These are phyloP conservation scores for Ephydatia muelleri DNA, from an alignment of 37 sponge, comb jelly and placozoan species.

Conservation along the genomic window DNA sequence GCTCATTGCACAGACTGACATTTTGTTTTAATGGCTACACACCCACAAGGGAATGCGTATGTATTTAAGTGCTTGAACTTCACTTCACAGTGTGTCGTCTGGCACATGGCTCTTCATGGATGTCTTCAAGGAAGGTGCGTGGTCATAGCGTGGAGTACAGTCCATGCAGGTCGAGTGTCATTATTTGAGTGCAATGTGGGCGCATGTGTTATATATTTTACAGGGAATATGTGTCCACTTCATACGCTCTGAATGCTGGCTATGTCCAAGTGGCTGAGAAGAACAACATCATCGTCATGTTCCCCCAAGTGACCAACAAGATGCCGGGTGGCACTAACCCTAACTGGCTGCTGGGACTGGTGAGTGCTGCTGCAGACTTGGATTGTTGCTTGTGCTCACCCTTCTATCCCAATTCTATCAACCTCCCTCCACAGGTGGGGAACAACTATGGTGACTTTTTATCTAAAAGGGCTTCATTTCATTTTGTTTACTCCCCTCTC, in stretches of 20 bases:
- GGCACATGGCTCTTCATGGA: constrained; percentile 81
- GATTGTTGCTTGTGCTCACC: background rate
- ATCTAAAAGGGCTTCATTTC: background rate
- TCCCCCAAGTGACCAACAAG: constrained; percentile 62
- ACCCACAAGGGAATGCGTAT: background rate
- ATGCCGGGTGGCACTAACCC: constrained; percentile 45
- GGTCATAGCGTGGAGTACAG: background rate
- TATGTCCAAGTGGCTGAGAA: constrained; percentile 70
- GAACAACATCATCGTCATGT: constrained; percentile 77
- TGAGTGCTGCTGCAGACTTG: constrained; percentile 10
- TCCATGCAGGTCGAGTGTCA: background rate
- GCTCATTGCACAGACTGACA: too few species aligned
- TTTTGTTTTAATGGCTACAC: too few species aligned
- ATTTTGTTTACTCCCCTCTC: too few species aligned
- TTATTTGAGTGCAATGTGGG: background rate
- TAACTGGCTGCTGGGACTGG: constrained; percentile 88
- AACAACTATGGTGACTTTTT: constrained; percentile 49
- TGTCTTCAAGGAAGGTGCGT: constrained; percentile 76
- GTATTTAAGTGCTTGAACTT: too few species aligned
- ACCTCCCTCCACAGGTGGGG: constrained; percentile 54
- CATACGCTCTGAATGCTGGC: constrained; percentile 65
- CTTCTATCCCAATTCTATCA: background rate
- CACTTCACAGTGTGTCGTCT: constrained; percentile 31
- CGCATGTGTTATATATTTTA: background rate
- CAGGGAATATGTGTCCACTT: constrained; percentile 43